These are phyloP conservation scores for Halictus rubicundus DNA, from an alignment of 1,140 invertebrate species.

Conservation along the genomic window DNA sequence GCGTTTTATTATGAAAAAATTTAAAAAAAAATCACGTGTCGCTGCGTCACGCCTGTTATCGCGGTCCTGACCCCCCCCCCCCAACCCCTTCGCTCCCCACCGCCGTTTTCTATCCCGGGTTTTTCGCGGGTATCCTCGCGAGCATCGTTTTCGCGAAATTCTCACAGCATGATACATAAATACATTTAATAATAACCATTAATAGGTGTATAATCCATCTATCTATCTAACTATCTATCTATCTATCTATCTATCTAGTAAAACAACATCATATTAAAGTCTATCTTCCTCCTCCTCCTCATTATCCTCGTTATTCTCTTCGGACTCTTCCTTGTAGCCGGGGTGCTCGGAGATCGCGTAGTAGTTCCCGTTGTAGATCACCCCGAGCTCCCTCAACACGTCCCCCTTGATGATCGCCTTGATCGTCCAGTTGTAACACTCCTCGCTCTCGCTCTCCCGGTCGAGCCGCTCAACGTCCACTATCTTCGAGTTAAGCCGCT, in stretches of 20 bases:
- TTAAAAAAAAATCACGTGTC: constrained; percentile 43
- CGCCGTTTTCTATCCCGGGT: too few species aligned
- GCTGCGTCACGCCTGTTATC: background rate
- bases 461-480: constrained; percentile 95
- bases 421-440: constrained; percentile 97
- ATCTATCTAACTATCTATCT: constrained; percentile 70
- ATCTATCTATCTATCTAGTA: constrained; percentile 70
- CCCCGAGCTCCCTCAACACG: constrained; percentile 92
- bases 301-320: constrained; percentile 89
- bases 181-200: constrained; percentile 72
- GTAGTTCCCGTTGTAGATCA: constrained; percentile 97
- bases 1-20: constrained; percentile 57
- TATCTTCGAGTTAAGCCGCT: constrained; percentile 94
- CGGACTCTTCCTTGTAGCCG: constrained; percentile 92
- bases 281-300: constrained; percentile 90
- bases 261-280: constrained; percentile 83
- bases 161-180: constrained; percentile 44
- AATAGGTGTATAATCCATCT: constrained; percentile 75
- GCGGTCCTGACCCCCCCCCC: too few species aligned
- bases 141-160: too few species aligned
- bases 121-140: background rate
- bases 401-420: constrained; percentile 95
- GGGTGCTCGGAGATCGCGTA: constrained; percentile 97
- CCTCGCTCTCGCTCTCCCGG: constrained; percentile 93
- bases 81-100: background rate